A percentile compares a stretch with the other conserved stretches of the same genome.
Conservation (phyloP, 2,888 invertebrate genomes). For the Camponotus fellah region DNA sequence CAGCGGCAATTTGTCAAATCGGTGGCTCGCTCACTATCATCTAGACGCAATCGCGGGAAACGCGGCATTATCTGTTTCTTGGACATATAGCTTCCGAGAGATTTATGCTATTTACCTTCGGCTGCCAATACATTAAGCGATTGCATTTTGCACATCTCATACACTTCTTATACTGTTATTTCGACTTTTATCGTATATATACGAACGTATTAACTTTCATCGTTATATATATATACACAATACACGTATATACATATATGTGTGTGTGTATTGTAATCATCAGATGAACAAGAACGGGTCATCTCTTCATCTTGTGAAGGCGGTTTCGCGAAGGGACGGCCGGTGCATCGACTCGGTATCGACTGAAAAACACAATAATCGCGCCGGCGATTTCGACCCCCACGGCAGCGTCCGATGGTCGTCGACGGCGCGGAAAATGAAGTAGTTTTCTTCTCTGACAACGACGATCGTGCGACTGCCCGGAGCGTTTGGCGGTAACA, state of each 20-base stretch:
- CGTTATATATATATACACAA: neutral
- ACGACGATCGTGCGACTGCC: conserved; percentile 70
- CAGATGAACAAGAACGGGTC: conserved; percentile 19
- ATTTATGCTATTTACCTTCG: conserved; percentile 43
- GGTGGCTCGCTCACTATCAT: conserved; percentile 34
- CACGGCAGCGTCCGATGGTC: conserved; percentile 31
- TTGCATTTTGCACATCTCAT: conserved; percentile 48
- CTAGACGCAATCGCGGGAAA: conserved; percentile 27
- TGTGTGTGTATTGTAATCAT: neutral
- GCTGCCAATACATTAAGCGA: conserved; percentile 25
- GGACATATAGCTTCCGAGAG: conserved; percentile 42
- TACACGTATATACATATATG: neutral
- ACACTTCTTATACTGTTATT: neutral
- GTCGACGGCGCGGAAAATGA: conserved; percentile 71
- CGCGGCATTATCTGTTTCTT: conserved; percentile 17
- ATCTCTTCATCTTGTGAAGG: conserved; percentile 13
- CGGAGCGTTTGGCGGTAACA: conserved; percentile 65
- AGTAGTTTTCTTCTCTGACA: conserved; percentile 76
- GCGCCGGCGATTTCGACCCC: conserved; percentile 50
- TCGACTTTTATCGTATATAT: conserved; percentile 3
- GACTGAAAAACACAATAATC: conserved; percentile 48
- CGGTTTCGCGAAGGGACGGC: conserved; percentile 21
- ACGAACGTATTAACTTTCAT: neutral
- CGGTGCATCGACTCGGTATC: conserved; percentile 39
- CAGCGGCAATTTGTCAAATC: conserved; percentile 52